A percentile compares a stretch with the other conserved stretches of the same genome.
Evolutionary conservation across 2,888 invertebrate genomes (phyloP).

Genomic region (Rhimphoctona megacephalus): DNA sequence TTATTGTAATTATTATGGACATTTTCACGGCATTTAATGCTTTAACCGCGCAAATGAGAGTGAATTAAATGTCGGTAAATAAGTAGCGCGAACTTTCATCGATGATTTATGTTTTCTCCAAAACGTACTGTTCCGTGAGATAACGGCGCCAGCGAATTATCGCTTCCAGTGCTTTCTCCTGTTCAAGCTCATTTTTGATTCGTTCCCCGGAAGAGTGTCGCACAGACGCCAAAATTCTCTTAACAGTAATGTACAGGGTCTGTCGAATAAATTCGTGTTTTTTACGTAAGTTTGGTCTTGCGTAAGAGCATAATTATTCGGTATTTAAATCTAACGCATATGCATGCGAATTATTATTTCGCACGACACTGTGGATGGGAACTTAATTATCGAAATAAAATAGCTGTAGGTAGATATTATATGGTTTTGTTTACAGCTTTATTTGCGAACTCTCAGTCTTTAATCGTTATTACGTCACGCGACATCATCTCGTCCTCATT

Average conservation of each 20-base stretch:
- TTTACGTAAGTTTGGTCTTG: not conserved
- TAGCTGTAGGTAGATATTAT: not conserved
- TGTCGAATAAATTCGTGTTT: not conserved
- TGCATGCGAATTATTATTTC: not conserved
- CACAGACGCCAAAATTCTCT: not conserved
- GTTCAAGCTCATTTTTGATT: not conserved
- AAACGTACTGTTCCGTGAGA: conserved; percentile 17
- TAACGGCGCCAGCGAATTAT: conserved; percentile 24
- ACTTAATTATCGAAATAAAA: not conserved
- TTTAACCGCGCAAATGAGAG: conserved; percentile 36
- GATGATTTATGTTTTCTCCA: conserved; percentile 50
- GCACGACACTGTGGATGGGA: not conserved
- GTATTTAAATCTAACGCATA: not conserved
- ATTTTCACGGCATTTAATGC: conserved; percentile 26
- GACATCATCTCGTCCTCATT: conserved; percentile 13
- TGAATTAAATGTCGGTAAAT: conserved; percentile 26
- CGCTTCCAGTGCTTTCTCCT: conserved; percentile 10
- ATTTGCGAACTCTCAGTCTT: conserved; percentile 3
- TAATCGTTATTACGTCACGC: conserved; percentile 46
- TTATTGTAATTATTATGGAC: conserved; percentile 42
- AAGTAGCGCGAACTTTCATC: conserved; percentile 48
- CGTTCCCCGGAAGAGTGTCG: not conserved
- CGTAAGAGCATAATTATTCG: not conserved
- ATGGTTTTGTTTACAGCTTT: not conserved
- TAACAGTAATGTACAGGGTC: not conserved